These are phyloP conservation scores for Heliconius congener DNA, from an alignment of 1,140 invertebrate genomes.

Conservation along the genomic window DNA sequence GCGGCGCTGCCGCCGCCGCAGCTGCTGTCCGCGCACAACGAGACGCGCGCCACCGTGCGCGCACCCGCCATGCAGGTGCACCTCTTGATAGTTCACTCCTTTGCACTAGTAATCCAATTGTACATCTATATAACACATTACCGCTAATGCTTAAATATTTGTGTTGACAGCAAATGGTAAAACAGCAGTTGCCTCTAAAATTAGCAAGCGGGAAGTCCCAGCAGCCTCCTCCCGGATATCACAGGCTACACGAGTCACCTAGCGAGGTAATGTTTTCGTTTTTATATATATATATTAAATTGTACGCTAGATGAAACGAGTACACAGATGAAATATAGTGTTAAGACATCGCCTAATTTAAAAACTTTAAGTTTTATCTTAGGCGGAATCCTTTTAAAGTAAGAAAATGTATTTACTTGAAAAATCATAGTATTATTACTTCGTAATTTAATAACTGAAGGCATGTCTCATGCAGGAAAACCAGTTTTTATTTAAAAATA, in stretches of 20 bases:
- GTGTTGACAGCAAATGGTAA: constrained; percentile 81
- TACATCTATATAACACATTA: no score
- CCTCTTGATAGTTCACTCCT: no score
- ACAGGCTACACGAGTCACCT: constrained; percentile 70
- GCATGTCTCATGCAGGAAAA: no score
- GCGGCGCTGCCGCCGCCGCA: constrained; percentile 63
- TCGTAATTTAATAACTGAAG: no score
- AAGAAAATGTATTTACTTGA: no score
- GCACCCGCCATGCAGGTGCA: constrained; percentile 53
- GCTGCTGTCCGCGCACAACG: constrained; percentile 70
- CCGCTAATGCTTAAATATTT: neutral
- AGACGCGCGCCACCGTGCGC: constrained; percentile 59
- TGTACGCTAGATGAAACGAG: no score
- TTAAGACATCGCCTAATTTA: neutral
- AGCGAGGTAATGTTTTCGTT: constrained; percentile 52
- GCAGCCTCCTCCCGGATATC: constrained; percentile 64
- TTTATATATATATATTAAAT: no score
- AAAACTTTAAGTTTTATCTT: no score
- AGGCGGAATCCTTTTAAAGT: no score
- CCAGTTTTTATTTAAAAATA: no score
- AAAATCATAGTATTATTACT: no score
- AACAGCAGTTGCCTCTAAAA: constrained; percentile 93
- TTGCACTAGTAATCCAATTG: no score
- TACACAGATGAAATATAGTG: neutral
- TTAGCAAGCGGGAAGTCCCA: constrained; percentile 80